These are phyloP conservation scores for Eupeodes luniger DNA, from an alignment of 2,888 invertebrate species.

Conservation along the genomic window DNA sequence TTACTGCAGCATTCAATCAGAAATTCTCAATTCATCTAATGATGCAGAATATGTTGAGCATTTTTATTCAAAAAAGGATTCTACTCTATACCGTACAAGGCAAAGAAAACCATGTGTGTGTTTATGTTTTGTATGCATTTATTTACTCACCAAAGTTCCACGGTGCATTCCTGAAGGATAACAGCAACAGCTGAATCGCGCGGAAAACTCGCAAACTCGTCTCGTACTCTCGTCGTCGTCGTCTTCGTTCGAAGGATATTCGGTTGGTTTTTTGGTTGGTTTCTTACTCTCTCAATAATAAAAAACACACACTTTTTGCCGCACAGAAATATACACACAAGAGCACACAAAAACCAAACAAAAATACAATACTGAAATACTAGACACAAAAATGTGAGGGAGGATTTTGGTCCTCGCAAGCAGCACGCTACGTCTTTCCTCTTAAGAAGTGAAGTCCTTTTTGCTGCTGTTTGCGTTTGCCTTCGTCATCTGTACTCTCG, in stretches of 20 bases:
- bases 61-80: slow-evolving; percentile 61
- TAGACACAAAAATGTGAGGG: slow-evolving; percentile 57
- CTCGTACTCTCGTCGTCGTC: not conserved
- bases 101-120: slow-evolving; percentile 17
- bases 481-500: not conserved
- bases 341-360: slow-evolving; percentile 28
- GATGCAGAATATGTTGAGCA: slow-evolving; percentile 68
- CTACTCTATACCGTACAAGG: slow-evolving; percentile 18
- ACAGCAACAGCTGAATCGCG: slow-evolving; percentile 72
- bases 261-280: slow-evolving; percentile 14
- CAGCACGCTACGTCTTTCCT: slow-evolving; percentile 3
- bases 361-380: slow-evolving; percentile 33
- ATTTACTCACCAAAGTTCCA: slow-evolving; percentile 69
- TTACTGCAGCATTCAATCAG: slow-evolving; percentile 64
- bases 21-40: slow-evolving; percentile 71
- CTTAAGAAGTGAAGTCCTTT: slow-evolving; percentile 22
- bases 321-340: slow-evolving; percentile 43
- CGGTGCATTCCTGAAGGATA: slow-evolving; percentile 54
- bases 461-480: slow-evolving; percentile 14
- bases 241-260: slow-evolving; percentile 5
- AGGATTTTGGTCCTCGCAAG: slow-evolving; percentile 27
- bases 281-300: not conserved
- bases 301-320: slow-evolving; percentile 25
- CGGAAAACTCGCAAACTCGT: slow-evolving; percentile 7
- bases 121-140: not conserved